A percentile compares a stretch with the other conserved stretches of the same genome.
These are phyloP conservation scores for Drosophila carrolli DNA, from an alignment of 1,140 invertebrate genomes.

Conservation along the genomic window DNA sequence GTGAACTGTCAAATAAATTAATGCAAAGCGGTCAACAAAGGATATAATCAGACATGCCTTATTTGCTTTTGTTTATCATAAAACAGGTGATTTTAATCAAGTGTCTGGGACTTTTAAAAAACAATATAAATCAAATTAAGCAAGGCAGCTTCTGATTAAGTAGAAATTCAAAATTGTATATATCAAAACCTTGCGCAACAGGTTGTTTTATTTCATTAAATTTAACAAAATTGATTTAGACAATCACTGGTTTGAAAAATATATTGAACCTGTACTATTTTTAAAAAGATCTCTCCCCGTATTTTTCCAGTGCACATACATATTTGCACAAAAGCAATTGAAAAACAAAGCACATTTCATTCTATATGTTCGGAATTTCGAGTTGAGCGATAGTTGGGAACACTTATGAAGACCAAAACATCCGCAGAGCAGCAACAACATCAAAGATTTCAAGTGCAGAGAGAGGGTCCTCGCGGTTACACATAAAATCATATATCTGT, in stretches of 20 bases:
- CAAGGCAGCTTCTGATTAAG: background rate
- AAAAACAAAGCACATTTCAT: constrained; percentile 37
- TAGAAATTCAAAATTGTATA: too few species aligned
- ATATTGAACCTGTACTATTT: background rate
- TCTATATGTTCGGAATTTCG: constrained; percentile 41
- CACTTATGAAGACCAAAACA: constrained; percentile 34
- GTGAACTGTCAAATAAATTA: constrained; percentile 1
- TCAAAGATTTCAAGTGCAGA: constrained; percentile 54
- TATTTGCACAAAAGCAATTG: constrained; percentile 29
- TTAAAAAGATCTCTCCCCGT: too few species aligned
- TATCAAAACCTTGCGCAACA: too few species aligned
- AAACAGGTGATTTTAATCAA: background rate
- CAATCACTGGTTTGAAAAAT: too few species aligned
- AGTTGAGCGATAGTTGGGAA: constrained; percentile 40
- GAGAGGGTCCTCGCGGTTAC: constrained; percentile 26
- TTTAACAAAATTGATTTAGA: too few species aligned
- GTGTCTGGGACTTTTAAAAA: background rate
- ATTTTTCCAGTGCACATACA: constrained; percentile 18
- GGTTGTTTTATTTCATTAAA: too few species aligned
- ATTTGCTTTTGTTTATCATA: background rate
- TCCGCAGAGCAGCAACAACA: background rate
- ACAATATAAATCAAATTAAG: background rate
- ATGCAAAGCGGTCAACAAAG: background rate
- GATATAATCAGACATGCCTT: background rate
- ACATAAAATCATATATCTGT: constrained; percentile 15